Evolutionary conservation across 2,797 vertebrate genomes (phyloP).

Genomic region (Hipposideros larvatus): DNA sequence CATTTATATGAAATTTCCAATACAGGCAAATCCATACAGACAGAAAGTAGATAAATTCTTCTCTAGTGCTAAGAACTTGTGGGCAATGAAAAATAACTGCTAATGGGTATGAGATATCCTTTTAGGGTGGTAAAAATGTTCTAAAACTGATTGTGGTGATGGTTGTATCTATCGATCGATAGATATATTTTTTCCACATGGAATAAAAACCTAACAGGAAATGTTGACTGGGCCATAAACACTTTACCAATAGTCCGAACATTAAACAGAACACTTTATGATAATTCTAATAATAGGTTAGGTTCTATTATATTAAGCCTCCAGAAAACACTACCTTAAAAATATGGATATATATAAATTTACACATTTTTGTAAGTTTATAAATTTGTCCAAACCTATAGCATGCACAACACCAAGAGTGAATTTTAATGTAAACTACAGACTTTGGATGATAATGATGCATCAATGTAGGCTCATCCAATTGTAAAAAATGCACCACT

Average conservation of each 20-base stretch:
- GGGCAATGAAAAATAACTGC: too few species aligned
- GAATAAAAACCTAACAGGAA: slow-evolving; percentile 36
- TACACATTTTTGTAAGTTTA: not conserved
- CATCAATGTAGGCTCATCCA: too few species aligned
- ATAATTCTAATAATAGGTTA: not conserved
- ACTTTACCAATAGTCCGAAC: not conserved
- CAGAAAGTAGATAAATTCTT: too few species aligned
- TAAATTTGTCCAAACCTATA: not conserved
- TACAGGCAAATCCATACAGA: too few species aligned
- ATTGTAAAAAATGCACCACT: too few species aligned
- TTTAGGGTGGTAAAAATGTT: too few species aligned
- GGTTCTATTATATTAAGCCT: not conserved
- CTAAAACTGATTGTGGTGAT: too few species aligned
- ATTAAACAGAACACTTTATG: not conserved
- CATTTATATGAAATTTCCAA: too few species aligned
- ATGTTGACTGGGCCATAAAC: not conserved
- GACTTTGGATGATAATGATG: too few species aligned
- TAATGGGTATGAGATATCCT: too few species aligned
- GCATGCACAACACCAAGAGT: not conserved
- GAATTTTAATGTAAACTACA: not conserved
- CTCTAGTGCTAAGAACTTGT: too few species aligned
- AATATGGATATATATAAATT: not conserved
- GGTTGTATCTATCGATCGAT: too few species aligned
- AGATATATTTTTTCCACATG: not conserved
- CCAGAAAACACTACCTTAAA: not conserved